phyloP scores from a whole-genome alignment of 2,888 invertebrate species.

The Polia nebulosa region DNA sequence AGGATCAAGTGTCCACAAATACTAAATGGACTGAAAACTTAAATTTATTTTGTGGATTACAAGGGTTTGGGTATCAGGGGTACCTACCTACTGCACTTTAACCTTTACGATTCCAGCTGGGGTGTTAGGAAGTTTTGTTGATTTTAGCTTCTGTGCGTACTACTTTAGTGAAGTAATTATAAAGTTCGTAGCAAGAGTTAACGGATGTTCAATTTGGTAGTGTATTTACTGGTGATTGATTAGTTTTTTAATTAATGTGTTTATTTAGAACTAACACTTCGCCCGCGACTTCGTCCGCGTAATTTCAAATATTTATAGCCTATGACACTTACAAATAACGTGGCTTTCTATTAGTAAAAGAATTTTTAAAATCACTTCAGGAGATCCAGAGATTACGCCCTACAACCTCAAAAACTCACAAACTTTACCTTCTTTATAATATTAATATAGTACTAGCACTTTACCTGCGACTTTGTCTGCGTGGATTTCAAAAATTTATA shows the following conservation, averaged over 20 bases:
- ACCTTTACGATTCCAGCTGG: conserved; percentile 30
- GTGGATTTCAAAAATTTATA: too few species aligned
- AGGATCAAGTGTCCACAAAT: conserved; percentile 38
- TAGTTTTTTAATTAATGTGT: conserved; percentile 1
- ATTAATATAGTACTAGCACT: too few species aligned
- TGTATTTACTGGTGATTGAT: not conserved
- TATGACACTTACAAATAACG: too few species aligned
- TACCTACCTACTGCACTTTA: conserved; percentile 7
- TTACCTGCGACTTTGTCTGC: too few species aligned
- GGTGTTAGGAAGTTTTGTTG: conserved; percentile 4
- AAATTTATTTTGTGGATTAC: conserved; percentile 61
- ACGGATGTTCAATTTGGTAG: conserved; percentile 1
- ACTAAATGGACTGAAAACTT: conserved; percentile 63
- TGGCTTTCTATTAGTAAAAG: too few species aligned
- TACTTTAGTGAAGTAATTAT: conserved; percentile 8
- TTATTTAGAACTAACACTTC: not conserved
- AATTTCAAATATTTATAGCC: too few species aligned
- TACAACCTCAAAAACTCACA: too few species aligned
- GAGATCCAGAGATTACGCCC: too few species aligned
- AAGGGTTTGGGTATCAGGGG: conserved; percentile 16
- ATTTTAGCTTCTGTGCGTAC: not conserved
- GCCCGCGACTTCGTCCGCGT: too few species aligned
- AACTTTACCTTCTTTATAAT: too few species aligned
- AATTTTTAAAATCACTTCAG: too few species aligned
- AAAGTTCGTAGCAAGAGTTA: not conserved